Evolutionary conservation across 1,140 invertebrate species (phyloP).

Genomic region (Listronotus oregonensis): DNA sequence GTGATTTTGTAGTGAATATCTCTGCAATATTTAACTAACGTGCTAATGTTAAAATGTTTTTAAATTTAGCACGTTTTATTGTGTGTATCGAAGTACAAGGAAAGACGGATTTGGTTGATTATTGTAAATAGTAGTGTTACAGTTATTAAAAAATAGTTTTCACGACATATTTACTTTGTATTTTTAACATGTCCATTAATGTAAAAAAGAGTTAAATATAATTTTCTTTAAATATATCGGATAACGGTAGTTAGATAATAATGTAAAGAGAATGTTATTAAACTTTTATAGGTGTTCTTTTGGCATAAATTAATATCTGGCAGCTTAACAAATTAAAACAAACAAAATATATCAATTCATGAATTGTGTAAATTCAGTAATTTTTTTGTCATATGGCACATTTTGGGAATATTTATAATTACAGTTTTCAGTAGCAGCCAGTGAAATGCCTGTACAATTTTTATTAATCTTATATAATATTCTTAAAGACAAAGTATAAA

Average conservation of each 20-base stretch:
- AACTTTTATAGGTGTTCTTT: slow-evolving; percentile 2
- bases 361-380: slow-evolving; percentile 24
- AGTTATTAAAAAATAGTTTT: too few species aligned
- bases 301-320: slow-evolving; percentile 1
- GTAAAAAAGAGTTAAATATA: slow-evolving; percentile 4
- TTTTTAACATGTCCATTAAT: slow-evolving; percentile 10
- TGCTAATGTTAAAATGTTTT: background rate
- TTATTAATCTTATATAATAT: too few species aligned
- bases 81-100: slow-evolving; percentile 17
- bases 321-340: background rate
- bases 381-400: background rate
- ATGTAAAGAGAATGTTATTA: slow-evolving; percentile 9
- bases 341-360: background rate
- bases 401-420: too few species aligned
- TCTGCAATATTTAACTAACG: slow-evolving; percentile 13
- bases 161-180: too few species aligned
- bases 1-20: slow-evolving; percentile 6
- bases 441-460: too few species aligned
- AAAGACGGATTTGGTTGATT: background rate
- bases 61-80: slow-evolving; percentile 1
- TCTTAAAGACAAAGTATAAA: too few species aligned
- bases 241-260: background rate
- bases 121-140: slow-evolving; percentile 7
- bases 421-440: too few species aligned
- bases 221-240: slow-evolving; percentile 5